Conservation (phyloP, 1,140 invertebrate species). For the Ylistrum balloti region DNA sequence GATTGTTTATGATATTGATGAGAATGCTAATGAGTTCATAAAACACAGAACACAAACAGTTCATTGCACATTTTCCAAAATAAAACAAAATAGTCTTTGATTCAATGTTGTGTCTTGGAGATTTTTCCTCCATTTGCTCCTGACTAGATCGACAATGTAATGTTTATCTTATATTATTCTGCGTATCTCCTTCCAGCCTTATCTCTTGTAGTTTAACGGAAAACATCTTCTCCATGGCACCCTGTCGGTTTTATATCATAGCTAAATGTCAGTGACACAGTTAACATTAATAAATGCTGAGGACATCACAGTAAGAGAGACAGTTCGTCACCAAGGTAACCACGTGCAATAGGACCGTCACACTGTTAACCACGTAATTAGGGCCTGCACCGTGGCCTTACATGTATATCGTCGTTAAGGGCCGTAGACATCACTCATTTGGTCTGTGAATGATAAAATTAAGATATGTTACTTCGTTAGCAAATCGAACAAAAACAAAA, state of each 20-base stretch:
- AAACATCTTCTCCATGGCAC: conserved; percentile 17
- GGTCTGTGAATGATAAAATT: background rate
- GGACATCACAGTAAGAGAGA: conserved; percentile 21
- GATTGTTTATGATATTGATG: background rate
- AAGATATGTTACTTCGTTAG: no score
- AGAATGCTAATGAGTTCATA: background rate
- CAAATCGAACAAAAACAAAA: no score
- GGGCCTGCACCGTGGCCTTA: background rate
- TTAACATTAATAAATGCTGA: background rate
- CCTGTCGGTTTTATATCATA: background rate
- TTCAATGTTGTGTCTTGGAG: conserved; percentile 17
- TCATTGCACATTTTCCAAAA: conserved; percentile 39
- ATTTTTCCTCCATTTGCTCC: background rate
- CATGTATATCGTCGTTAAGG: background rate
- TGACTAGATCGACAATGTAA: conserved; percentile 13
- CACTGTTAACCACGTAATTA: background rate
- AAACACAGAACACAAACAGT: conserved; percentile 31
- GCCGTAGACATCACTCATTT: background rate
- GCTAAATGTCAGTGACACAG: background rate
- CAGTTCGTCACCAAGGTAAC: conserved; percentile 21
- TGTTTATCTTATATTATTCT: background rate
- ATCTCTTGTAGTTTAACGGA: background rate
- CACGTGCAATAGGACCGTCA: background rate
- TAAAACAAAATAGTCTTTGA: background rate
- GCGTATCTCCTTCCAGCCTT: background rate